A percentile compares a stretch with the other conserved stretches of the same genome.
Evolutionary conservation across 2,113 vertebrate species (phyloP).

Genomic region (Micromys minutus): DNA sequence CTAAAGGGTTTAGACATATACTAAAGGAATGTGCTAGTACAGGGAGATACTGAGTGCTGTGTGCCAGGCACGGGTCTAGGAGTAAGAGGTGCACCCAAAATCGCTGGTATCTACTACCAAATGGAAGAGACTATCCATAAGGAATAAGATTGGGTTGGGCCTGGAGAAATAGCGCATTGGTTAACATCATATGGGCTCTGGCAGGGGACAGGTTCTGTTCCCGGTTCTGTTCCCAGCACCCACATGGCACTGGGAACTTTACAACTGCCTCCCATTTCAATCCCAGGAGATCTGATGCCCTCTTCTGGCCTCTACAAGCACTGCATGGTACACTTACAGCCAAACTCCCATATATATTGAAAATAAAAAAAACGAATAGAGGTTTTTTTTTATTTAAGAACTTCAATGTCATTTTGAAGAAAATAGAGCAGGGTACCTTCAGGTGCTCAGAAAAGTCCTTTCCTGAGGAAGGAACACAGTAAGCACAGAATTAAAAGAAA

Average conservation of each 20-base stretch:
- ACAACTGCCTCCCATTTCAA: not conserved
- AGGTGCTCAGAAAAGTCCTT: not conserved
- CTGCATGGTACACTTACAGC: not conserved
- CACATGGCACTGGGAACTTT: too few species aligned
- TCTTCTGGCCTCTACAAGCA: not conserved
- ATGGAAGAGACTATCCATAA: not conserved
- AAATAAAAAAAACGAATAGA: not conserved
- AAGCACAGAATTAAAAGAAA: not conserved
- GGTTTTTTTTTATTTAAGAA: not conserved
- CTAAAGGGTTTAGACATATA: not conserved
- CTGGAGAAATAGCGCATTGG: not conserved
- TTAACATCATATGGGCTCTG: not conserved
- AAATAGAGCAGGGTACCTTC: not conserved
- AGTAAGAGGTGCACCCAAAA: not conserved
- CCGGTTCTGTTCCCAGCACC: too few species aligned
- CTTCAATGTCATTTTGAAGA: not conserved
- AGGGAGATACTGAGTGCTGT: not conserved
- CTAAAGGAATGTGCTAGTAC: not conserved
- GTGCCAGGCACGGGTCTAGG: not conserved
- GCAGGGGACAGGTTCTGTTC: not conserved
- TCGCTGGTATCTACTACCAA: not conserved
- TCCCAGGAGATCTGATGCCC: not conserved
- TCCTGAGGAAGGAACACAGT: not conserved
- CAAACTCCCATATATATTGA: not conserved
- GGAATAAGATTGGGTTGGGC: not conserved